phyloP scores from a whole-genome alignment of 2,888 invertebrate genomes.

The Spilarctia lutea region DNA sequence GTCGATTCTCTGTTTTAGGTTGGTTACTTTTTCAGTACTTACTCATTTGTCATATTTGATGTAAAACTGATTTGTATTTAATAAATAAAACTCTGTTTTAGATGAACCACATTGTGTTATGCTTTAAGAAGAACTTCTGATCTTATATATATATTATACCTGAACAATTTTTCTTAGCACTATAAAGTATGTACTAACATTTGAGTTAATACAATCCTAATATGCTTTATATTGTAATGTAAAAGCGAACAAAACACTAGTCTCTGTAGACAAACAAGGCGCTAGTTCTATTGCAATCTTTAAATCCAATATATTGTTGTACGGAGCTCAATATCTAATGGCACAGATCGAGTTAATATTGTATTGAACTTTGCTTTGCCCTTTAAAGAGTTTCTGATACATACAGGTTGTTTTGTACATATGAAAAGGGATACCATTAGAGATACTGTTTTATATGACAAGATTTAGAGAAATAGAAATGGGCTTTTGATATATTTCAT shows the following conservation, averaged over 20 bases:
- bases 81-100: too few relatives aligned
- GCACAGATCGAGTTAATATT: conserved; percentile 24
- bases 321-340: conserved; percentile 17
- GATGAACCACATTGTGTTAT: too few relatives aligned
- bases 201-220: conserved; percentile 8
- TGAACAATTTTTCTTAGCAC: background rate
- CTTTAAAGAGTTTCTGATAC: conserved; percentile 13
- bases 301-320: conserved; percentile 42
- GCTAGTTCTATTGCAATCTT: conserved; percentile 29
- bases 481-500: too few relatives aligned
- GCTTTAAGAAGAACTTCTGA: too few relatives aligned
- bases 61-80: too few relatives aligned
- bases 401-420: background rate
- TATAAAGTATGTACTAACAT: conserved; percentile 1
- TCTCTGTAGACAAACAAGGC: conserved; percentile 14
- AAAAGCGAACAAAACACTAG: conserved; percentile 15
- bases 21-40: too few relatives aligned
- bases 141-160: too few relatives aligned
- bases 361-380: conserved; percentile 17
- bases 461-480: too few relatives aligned
- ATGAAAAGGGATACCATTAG: too few relatives aligned
- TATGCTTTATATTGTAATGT: conserved; percentile 14
- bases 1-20: too few relatives aligned
- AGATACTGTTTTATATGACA: too few relatives aligned
- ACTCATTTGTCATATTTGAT: too few relatives aligned